Evolutionary conservation across 2,888 invertebrate species (phyloP).

Genomic region (Callyntrura sp.): DNA sequence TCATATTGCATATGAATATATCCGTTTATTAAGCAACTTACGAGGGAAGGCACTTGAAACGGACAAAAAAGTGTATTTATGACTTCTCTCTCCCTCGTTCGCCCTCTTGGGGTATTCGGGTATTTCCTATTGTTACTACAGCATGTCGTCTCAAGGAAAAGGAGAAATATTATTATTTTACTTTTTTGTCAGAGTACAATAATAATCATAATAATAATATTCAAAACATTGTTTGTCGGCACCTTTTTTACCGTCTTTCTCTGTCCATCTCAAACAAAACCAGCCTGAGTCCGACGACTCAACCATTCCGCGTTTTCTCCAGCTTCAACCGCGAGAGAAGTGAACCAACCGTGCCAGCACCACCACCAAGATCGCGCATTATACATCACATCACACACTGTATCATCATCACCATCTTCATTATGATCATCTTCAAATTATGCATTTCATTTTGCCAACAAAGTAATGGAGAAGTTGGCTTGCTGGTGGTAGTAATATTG

Average conservation of each 20-base stretch:
- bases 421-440: slow-evolving; percentile 64
- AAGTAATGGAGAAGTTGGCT: slow-evolving; percentile 20
- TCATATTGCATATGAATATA: neutral
- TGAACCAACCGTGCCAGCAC: slow-evolving; percentile 22
- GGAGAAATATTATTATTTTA: slow-evolving; percentile 61
- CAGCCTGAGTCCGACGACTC: neutral
- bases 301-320: slow-evolving; percentile 37
- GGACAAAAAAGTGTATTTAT: slow-evolving; percentile 19
- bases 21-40: neutral
- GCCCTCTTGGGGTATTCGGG: neutral
- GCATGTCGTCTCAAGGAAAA: slow-evolving; percentile 36
- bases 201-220: slow-evolving; percentile 63
- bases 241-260: slow-evolving; percentile 46
- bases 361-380: slow-evolving; percentile 50
- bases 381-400: slow-evolving; percentile 12
- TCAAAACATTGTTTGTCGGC: slow-evolving; percentile 77
- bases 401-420: slow-evolving; percentile 54
- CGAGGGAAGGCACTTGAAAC: slow-evolving; percentile 15
- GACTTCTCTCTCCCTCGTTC: neutral
- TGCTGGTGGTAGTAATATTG: slow-evolving; percentile 13
- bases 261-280: neutral
- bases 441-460: slow-evolving; percentile 63
- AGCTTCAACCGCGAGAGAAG: slow-evolving; percentile 13
- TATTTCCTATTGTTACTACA: slow-evolving; percentile 27
- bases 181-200: slow-evolving; percentile 63